Percentiles rank a stretch among this genome's conserved stretches.
Conservation (phyloP, 64 coral and sea anemone species). For the Montipora sp. region DNA sequence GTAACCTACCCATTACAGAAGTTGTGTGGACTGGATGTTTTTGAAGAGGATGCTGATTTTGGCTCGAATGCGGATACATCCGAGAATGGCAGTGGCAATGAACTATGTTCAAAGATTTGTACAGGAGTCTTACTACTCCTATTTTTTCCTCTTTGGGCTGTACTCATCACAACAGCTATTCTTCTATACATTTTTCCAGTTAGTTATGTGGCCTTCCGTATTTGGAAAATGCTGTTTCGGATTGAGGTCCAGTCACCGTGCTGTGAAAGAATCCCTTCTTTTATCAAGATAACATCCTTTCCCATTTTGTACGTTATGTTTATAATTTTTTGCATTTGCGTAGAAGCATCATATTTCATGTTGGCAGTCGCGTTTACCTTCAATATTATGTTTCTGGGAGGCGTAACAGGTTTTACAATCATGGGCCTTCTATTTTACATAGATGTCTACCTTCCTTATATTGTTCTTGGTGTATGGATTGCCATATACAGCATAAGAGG, state of each 20-base stretch:
- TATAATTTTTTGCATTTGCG: slow-evolving; percentile 89
- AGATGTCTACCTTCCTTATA: slow-evolving; percentile 82
- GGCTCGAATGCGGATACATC: neutral
- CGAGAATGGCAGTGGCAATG: neutral
- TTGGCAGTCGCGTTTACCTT: slow-evolving; percentile 67
- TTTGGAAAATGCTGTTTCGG: slow-evolving; percentile 93
- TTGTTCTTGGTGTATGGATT: slow-evolving; percentile 50
- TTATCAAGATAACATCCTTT: slow-evolving; percentile 64
- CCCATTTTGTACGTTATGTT: slow-evolving; percentile 89
- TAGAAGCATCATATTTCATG: slow-evolving; percentile 85
- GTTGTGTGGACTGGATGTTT: slow-evolving; percentile 11
- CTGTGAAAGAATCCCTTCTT: slow-evolving; percentile 69
- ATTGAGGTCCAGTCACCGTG: slow-evolving; percentile 72
- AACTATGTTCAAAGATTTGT: slow-evolving; percentile 49
- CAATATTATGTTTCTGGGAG: slow-evolving; percentile 84
- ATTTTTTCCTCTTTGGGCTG: slow-evolving; percentile 80
- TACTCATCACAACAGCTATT: slow-evolving; percentile 75
- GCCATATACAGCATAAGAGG: slow-evolving; percentile 68
- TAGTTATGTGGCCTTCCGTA: slow-evolving; percentile 93
- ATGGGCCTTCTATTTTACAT: slow-evolving; percentile 88
- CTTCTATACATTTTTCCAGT: slow-evolving; percentile 84
- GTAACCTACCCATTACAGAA: slow-evolving; percentile 64
- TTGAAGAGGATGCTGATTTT: slow-evolving; percentile 36
- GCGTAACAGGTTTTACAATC: slow-evolving; percentile 79
- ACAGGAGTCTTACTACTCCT: slow-evolving; percentile 44